phyloP scores from a whole-genome alignment of 2,888 invertebrate species.

The Drosophila conformis region DNA sequence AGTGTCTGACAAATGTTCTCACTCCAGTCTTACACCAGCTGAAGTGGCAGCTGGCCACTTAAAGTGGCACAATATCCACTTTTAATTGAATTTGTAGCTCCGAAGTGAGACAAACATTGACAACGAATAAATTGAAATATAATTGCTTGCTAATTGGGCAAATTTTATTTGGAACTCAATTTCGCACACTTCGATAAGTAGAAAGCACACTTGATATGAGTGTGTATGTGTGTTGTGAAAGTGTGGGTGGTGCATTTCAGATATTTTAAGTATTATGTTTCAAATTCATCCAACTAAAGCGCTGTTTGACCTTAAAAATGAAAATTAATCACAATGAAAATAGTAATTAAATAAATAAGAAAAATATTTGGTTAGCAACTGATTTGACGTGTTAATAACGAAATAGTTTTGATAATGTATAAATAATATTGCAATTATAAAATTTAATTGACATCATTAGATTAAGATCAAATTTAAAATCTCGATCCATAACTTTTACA shows the following conservation, averaged over 20 bases:
- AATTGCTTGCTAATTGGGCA: constrained; percentile 52
- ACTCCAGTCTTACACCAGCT: background rate
- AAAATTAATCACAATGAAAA: background rate
- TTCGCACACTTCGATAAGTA: constrained; percentile 6
- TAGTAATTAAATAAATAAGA: background rate
- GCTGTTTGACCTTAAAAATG: background rate
- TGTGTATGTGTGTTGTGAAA: background rate
- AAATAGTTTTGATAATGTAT: background rate
- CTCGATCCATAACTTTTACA: background rate
- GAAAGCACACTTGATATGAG: background rate
- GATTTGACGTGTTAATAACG: background rate
- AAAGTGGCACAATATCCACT: constrained; percentile 9
- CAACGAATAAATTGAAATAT: constrained; percentile 12
- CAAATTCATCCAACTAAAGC: no score
- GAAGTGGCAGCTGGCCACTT: constrained; percentile 19
- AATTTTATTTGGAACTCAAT: constrained; percentile 55
- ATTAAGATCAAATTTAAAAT: background rate
- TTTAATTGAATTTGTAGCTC: constrained; percentile 34
- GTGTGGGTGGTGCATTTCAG: background rate
- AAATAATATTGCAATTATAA: background rate
- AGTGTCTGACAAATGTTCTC: constrained; percentile 8
- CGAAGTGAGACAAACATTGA: constrained; percentile 12
- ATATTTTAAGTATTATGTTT: constrained; percentile 3
- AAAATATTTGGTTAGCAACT: background rate
- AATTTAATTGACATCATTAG: background rate